Conservation (phyloP, 2,113 vertebrate species). For the Pycnonotus jocosus region DNA sequence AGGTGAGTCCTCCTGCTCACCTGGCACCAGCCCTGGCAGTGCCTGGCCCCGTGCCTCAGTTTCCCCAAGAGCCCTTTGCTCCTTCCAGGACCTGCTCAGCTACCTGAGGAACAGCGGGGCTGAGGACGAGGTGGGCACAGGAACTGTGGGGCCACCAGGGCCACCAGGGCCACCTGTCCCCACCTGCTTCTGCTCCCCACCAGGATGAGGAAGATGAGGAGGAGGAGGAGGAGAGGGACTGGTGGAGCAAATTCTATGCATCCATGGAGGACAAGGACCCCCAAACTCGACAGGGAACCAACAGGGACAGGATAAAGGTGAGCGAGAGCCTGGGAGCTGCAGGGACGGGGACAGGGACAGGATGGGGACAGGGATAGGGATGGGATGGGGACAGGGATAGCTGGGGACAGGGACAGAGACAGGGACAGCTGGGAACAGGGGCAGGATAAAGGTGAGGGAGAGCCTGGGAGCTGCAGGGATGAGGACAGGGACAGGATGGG, state of each 20-base stretch:
- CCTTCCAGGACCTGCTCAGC: background rate
- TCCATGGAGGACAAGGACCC: slow-evolving; percentile 9
- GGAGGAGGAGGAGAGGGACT: slow-evolving; percentile 53
- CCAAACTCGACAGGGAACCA: background rate
- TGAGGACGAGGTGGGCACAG: background rate
- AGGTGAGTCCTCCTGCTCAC: background rate
- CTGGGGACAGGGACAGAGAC: too few species aligned
- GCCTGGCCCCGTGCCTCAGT: background rate
- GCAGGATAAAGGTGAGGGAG: too few species aligned
- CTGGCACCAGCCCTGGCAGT: background rate
- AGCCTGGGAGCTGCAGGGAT: too few species aligned
- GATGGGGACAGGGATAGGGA: background rate
- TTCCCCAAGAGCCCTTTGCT: background rate
- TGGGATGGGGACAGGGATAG: too few species aligned
- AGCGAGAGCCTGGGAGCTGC: background rate
- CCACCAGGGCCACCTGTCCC: background rate
- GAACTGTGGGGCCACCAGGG: accelerated
- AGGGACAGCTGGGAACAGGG: too few species aligned
- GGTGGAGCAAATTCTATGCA: slow-evolving; percentile 72
- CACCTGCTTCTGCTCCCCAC: background rate
- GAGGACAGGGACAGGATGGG: too few species aligned
- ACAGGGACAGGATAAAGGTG: slow-evolving; percentile 64
- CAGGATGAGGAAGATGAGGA: background rate
- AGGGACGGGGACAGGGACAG: background rate
- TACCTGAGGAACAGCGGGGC: accelerated